phyloP scores from a whole-genome alignment of 2,113 vertebrate species.

The Atlantisia rogersi region DNA sequence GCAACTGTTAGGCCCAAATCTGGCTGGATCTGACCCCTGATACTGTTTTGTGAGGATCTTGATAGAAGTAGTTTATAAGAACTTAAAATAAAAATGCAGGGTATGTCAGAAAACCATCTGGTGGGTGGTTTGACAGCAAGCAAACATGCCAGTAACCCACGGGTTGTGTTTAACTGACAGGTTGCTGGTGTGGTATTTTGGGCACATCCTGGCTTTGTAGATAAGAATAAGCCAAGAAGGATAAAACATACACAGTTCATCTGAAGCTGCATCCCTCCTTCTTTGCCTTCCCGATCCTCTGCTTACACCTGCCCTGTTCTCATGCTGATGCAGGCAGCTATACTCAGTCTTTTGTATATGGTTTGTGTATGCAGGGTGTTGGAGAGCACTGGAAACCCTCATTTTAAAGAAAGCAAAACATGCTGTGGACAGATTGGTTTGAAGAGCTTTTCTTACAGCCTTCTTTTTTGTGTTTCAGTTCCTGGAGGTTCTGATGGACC shows the following conservation, averaged over 20 bases:
- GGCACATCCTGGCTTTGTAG: background rate
- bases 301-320: background rate
- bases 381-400: background rate
- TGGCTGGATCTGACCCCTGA: background rate
- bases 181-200: background rate
- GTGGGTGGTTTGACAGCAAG: background rate
- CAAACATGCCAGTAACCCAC: background rate
- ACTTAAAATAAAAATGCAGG: background rate
- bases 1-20: background rate
- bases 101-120: background rate
- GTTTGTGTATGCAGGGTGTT: background rate
- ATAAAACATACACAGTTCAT: background rate
- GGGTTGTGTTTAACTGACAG: background rate
- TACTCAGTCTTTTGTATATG: background rate
- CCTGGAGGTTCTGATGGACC: conserved; percentile 98
- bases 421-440: background rate
- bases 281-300: background rate
- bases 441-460: background rate
- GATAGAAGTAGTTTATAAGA: background rate
- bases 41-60: rapidly evolving
- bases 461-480: conserved; percentile 74
- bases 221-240: background rate
- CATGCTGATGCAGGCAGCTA: rapidly evolving
- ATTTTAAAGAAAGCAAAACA: background rate
- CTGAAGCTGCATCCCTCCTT: background rate